These are phyloP conservation scores for Ifrita kowaldi DNA, from an alignment of 2,113 vertebrate species.

Conservation along the genomic window DNA sequence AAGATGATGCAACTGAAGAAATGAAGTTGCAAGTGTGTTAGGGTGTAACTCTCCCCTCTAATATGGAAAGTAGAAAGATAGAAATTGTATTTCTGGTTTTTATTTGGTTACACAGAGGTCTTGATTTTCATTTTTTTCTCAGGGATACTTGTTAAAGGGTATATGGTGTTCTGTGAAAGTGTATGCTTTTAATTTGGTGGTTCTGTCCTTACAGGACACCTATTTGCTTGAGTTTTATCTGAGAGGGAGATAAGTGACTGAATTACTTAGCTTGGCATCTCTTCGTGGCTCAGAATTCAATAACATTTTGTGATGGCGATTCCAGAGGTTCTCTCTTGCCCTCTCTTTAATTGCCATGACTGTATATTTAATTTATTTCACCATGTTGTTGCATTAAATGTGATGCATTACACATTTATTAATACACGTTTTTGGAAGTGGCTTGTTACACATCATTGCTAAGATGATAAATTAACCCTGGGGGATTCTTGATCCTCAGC, in stretches of 20 bases:
- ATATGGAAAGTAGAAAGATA: background rate
- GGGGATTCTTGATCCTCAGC: background rate
- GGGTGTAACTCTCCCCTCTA: background rate
- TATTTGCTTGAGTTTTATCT: background rate
- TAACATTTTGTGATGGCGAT: background rate
- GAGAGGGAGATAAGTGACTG: background rate
- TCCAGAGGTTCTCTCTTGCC: background rate
- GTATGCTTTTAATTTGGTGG: background rate
- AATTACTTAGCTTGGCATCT: background rate
- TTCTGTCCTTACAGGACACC: background rate
- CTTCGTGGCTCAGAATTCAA: background rate
- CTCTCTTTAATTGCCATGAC: background rate
- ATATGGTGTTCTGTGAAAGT: background rate
- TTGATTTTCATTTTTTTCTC: background rate
- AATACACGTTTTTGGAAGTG: background rate
- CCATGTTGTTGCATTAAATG: background rate
- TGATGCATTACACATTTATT: background rate
- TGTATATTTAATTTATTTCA: background rate
- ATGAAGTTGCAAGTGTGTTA: background rate
- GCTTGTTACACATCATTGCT: background rate
- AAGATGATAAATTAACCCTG: background rate
- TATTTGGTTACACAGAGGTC: background rate
- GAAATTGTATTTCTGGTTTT: background rate
- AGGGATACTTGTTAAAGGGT: background rate
- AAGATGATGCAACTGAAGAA: background rate